Percentiles rank a stretch among this genome's conserved stretches.
Evolutionary conservation across 1,140 invertebrate species (phyloP).

Genomic region (Lamellibrachia luymesi): DNA sequence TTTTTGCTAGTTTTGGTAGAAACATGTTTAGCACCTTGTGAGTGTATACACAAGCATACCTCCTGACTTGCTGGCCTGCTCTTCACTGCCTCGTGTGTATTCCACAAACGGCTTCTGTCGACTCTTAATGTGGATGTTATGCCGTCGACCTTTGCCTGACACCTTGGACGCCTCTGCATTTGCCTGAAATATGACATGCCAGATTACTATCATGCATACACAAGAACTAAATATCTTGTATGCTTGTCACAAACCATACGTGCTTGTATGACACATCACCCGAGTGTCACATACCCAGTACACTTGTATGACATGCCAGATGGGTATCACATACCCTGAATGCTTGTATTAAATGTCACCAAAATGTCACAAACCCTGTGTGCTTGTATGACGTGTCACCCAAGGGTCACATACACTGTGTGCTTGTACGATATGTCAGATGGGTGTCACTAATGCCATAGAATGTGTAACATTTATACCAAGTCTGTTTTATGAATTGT

Average conservation of each 20-base stretch:
- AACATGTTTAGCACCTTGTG: background rate
- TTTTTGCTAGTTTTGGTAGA: no score
- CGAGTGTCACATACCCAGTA: background rate
- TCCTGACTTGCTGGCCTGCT: constrained; percentile 34
- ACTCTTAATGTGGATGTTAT: constrained; percentile 45
- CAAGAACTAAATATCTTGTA: background rate
- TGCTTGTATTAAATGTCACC: background rate
- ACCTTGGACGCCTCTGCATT: constrained; percentile 64
- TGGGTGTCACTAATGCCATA: background rate
- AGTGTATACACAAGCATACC: constrained; percentile 16
- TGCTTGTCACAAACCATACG: background rate
- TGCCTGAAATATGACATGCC: constrained; percentile 45
- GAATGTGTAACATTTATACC: no score
- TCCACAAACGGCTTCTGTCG: constrained; percentile 70
- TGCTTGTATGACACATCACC: background rate
- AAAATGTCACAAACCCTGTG: background rate
- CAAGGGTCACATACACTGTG: background rate
- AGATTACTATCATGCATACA: background rate
- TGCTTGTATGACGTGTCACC: background rate
- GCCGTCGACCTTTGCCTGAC: constrained; percentile 56
- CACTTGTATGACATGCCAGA: background rate
- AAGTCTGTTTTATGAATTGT: no score
- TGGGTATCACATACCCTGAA: background rate
- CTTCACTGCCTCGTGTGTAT: constrained; percentile 65
- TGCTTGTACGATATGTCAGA: background rate